Percentiles rank a stretch among this genome's conserved stretches.
These are phyloP conservation scores for Anser cygnoides DNA, from an alignment of 2,113 vertebrate genomes.

Conservation along the genomic window DNA sequence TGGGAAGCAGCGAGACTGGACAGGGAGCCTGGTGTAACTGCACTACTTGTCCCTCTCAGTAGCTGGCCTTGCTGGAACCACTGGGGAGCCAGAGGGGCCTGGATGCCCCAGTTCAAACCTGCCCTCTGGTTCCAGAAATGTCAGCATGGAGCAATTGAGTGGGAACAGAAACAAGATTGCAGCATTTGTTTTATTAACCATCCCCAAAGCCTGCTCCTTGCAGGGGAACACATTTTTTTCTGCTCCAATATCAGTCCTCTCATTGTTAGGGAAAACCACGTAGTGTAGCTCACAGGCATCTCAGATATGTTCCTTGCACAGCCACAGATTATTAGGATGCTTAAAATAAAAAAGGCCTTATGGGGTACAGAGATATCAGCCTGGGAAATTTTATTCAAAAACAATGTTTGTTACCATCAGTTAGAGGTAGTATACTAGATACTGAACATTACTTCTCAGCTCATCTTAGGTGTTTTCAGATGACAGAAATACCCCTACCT, in stretches of 20 bases:
- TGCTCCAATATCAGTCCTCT: not conserved
- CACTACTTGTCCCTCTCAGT: not conserved
- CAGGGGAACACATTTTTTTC: not conserved
- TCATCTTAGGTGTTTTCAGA: not conserved
- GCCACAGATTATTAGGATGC: not conserved
- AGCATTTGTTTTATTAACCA: not conserved
- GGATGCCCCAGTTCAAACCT: not conserved
- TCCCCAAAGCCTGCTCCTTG: not conserved
- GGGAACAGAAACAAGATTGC: not conserved
- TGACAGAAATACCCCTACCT: not conserved
- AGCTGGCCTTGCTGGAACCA: not conserved
- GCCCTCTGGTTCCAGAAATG: not conserved
- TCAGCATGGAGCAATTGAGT: not conserved
- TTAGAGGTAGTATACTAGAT: not conserved
- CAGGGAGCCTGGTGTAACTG: not conserved
- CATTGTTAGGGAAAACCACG: not conserved
- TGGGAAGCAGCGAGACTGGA: not conserved
- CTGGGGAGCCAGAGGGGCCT: not conserved
- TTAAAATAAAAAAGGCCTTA: not conserved
- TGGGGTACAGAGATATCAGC: not conserved
- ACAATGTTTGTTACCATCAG: not conserved
- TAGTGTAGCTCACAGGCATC: not conserved
- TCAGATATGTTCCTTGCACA: not conserved
- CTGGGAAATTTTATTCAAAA: not conserved
- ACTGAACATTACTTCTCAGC: not conserved